Evolutionary conservation across 2,797 vertebrate genomes (phyloP), one percentile per base, ranked within the genome.

Genomic region (Ambastaia sidthimunki): DNA sequence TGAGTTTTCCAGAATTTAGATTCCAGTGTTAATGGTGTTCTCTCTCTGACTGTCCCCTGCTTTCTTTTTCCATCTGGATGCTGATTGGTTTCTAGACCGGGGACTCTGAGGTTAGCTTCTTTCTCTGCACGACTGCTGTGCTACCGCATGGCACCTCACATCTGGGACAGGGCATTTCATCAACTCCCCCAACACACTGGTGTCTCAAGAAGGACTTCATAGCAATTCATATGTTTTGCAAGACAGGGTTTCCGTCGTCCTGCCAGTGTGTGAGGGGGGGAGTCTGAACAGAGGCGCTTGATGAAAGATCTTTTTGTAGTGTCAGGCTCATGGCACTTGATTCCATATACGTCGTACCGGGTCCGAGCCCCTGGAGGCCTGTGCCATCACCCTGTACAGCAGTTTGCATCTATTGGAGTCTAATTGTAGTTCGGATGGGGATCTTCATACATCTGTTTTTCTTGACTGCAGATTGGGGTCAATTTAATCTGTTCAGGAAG

Each of bases 71-170:
- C 93, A 90, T 91, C 92, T 91, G 90, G 91, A 83, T 78, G 81
- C 71, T 88, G 92, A 87, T 91, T 91, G 90, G 91, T 93, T 83
- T 91, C 93, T 94, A 93, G 93, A 92, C 93, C 89, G 96, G 96
- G 93, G 96, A 97, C 67, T 92, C 93, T 90, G 95, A 98, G 97
- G 97, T 98, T 96, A 97, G 96, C 94, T 88, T 92, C 91, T 92
- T 87, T 92, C 92, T 88, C 90, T 95, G 95, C 94, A 95, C 93
- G 93, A 91, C 89, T 89, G 91, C 92, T 95, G 91, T 93, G 94
- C 94, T 92, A 91, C 84, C 92, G 94, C 94, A 94, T 94, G 93
- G 92, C 92, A 94, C 92, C 91, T 90, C 92, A 73, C 62, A 90
- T 90, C 88, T 87, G 89, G 82, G 87, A 93, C 91, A 78, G 90